Evolutionary conservation across 2,888 invertebrate genomes (phyloP).

Genomic region (Entomobrya proxima): DNA sequence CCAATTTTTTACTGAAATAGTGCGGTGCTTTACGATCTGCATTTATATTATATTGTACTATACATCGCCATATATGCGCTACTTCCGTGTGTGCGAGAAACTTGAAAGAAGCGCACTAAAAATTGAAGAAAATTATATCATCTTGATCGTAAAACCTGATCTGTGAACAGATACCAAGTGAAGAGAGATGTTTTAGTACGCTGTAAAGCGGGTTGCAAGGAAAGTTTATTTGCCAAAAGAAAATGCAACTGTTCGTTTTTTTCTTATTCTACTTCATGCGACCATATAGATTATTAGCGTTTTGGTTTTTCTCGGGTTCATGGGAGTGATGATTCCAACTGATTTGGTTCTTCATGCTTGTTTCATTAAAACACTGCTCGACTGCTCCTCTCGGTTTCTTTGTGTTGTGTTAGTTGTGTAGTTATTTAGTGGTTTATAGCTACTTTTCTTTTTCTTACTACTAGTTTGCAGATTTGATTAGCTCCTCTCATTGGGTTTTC

Average conservation of each 20-base stretch:
- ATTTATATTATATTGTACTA: neutral
- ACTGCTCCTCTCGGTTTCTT: neutral
- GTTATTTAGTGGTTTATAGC: too few relatives aligned
- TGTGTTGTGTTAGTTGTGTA: neutral
- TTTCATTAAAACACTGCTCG: too few relatives aligned
- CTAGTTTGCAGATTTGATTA: too few relatives aligned
- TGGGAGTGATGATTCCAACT: neutral
- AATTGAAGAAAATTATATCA: slow-evolving; percentile 33
- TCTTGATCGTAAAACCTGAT: slow-evolving; percentile 46
- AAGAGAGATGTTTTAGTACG: neutral
- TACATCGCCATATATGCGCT: too few relatives aligned
- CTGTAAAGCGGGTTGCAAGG: neutral
- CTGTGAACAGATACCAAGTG: neutral
- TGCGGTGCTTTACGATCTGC: neutral
- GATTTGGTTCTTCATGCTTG: too few relatives aligned
- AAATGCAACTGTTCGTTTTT: neutral
- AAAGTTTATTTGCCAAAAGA: neutral
- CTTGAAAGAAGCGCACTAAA: neutral
- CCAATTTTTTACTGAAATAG: neutral
- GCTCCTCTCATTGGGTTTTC: too few relatives aligned
- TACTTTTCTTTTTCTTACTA: too few relatives aligned
- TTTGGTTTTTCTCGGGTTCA: neutral
- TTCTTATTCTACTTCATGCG: neutral
- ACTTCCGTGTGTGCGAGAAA: neutral
- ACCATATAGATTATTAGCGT: neutral